phyloP scores from a whole-genome alignment of 2,797 vertebrate genomes.

The Xenentodon cancila region DNA sequence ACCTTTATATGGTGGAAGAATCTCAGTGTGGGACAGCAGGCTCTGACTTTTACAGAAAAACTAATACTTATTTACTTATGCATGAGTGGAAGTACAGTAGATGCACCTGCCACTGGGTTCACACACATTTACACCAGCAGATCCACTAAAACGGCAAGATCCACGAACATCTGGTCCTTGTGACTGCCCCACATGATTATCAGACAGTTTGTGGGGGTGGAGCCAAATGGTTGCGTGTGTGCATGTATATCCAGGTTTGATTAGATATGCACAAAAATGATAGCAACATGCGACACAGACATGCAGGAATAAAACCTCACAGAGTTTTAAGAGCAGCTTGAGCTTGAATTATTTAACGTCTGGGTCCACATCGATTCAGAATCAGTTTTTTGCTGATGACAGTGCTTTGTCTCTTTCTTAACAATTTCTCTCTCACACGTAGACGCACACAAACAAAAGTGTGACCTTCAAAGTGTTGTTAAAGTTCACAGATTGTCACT shows the following conservation, averaged over 20 bases:
- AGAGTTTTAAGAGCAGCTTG: not conserved
- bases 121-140: conserved; percentile 1
- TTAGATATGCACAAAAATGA: not conserved
- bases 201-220: not conserved
- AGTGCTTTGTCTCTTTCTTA: not conserved
- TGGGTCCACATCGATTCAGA: not conserved
- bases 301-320: not conserved
- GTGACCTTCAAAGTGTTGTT: conserved; percentile 21
- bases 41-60: conserved; percentile 10
- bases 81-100: conserved; percentile 22
- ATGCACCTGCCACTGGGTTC: conserved; percentile 16
- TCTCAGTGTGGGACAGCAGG: not conserved
- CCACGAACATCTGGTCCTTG: conserved; percentile 55
- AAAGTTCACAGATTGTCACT: conserved; percentile 17
- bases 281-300: not conserved
- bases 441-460: conserved; percentile 1
- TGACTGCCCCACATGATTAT: conserved; percentile 47
- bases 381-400: not conserved
- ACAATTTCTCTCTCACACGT: not conserved
- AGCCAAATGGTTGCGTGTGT: not conserved
- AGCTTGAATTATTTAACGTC: not conserved
- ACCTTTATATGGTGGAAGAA: too few relatives aligned
- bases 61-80: not conserved
- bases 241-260: not conserved
- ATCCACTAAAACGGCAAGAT: not conserved